These are phyloP conservation scores for Nilaparvata lugens DNA, from an alignment of 1,140 invertebrate species.

Conservation along the genomic window DNA sequence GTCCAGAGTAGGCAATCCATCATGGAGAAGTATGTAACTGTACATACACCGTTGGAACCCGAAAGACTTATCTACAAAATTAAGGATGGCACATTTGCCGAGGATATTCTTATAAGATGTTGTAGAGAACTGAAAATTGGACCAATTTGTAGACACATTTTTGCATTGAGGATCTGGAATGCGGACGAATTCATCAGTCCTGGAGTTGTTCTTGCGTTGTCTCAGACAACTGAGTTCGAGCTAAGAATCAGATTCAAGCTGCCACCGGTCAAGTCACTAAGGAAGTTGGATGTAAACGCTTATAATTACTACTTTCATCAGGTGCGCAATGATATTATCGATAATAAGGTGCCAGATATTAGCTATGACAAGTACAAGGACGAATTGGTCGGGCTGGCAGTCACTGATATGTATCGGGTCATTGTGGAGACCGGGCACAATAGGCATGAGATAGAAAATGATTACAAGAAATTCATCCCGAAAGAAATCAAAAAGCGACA, in stretches of 20 bases:
- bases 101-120: slow-evolving; percentile 60
- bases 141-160: slow-evolving; percentile 64
- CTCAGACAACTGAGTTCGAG: slow-evolving; percentile 48
- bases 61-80: no score
- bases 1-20: no score
- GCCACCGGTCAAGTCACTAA: slow-evolving; percentile 50
- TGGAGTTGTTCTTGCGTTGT: slow-evolving; percentile 41
- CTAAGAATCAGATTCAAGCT: slow-evolving; percentile 69
- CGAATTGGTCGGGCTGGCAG: slow-evolving; percentile 68
- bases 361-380: slow-evolving; percentile 61
- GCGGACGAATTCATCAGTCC: slow-evolving; percentile 54
- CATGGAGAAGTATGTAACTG: no score
- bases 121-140: slow-evolving; percentile 60
- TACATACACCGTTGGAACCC: no score
- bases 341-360: slow-evolving; percentile 67
- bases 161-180: slow-evolving; percentile 52
- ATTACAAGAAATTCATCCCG: slow-evolving; percentile 71
- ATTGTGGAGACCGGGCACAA: slow-evolving; percentile 59
- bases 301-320: slow-evolving; percentile 82
- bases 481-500: slow-evolving; percentile 63
- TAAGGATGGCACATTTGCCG: slow-evolving; percentile 36
- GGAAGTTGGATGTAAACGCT: slow-evolving; percentile 56
- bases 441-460: slow-evolving; percentile 53
- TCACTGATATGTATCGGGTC: slow-evolving; percentile 74
- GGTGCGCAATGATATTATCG: slow-evolving; percentile 65